These are phyloP conservation scores for Eupithecia inturbata DNA, from an alignment of 2,888 invertebrate genomes.

Conservation along the genomic window DNA sequence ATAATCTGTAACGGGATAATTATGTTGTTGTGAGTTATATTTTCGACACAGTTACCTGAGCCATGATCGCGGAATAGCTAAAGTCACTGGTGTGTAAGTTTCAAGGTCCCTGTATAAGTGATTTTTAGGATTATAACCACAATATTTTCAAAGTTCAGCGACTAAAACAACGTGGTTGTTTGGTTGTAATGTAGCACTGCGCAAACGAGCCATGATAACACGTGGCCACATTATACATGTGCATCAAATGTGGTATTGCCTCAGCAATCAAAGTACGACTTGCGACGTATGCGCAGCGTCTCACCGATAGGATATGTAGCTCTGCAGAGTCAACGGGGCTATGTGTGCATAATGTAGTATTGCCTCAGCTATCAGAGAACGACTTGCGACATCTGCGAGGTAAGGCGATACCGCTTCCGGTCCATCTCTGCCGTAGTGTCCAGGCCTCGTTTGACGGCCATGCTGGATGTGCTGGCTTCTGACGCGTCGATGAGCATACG, in stretches of 20 bases:
- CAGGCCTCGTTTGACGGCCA: conserved; percentile 71
- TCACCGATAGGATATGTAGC: not conserved
- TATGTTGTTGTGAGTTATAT: not conserved
- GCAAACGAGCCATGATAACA: not conserved
- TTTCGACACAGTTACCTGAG: not conserved
- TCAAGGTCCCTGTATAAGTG: not conserved
- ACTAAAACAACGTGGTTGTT: not conserved
- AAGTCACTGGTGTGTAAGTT: not conserved
- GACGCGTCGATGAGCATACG: conserved; percentile 70
- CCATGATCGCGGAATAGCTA: not conserved
- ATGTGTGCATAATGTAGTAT: not conserved
- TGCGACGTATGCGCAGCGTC: not conserved
- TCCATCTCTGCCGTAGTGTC: conserved; percentile 68
- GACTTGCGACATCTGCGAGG: conserved; percentile 72
- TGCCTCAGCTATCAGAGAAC: conserved; percentile 64
- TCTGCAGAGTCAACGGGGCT: not conserved
- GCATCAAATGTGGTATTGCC: not conserved
- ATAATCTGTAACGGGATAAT: not conserved
- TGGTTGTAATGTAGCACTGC: not conserved
- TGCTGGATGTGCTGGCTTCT: conserved; percentile 61
- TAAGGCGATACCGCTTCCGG: conserved; percentile 69
- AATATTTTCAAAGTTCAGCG: not conserved
- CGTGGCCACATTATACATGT: not conserved
- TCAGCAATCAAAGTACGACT: not conserved
- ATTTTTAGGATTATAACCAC: not conserved